Evolutionary conservation across 35 echinoderm and acorn worm genomes (phyloP).

Genomic region (Stichopus chloronotus): DNA sequence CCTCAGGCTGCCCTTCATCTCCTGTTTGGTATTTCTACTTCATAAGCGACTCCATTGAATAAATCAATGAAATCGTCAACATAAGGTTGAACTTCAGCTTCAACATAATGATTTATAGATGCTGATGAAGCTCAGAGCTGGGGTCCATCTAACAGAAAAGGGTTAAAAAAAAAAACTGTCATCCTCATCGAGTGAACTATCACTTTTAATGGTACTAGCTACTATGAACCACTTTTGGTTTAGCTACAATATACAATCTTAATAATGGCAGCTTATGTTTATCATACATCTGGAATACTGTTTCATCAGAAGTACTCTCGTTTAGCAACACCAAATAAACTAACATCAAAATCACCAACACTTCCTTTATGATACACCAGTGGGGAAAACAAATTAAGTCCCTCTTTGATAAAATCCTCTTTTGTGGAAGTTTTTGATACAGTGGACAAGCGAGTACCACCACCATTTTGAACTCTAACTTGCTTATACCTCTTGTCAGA

Average conservation of each 20-base stretch:
- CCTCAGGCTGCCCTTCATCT: background rate
- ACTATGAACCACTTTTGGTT: background rate
- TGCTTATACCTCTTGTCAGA: background rate
- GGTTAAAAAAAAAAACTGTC: background rate
- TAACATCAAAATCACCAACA: background rate
- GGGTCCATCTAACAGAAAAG: background rate
- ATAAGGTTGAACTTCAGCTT: background rate
- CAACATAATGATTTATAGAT: background rate
- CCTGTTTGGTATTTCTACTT: background rate
- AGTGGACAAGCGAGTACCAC: background rate
- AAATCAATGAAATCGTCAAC: background rate
- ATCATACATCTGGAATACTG: background rate
- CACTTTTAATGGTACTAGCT: background rate
- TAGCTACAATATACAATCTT: conserved; percentile 4
- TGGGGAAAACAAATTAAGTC: background rate
- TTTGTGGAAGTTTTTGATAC: background rate
- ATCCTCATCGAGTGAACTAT: background rate
- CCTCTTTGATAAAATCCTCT: background rate
- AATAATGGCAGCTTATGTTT: background rate
- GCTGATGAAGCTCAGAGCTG: background rate
- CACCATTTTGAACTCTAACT: background rate
- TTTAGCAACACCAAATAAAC: conserved; percentile 15
- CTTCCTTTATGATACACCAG: conserved; percentile 2
- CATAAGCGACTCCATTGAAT: background rate
- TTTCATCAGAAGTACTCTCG: conserved; percentile 1